Conservation (phyloP, 2,113 vertebrate species). For the Siphamia tubifer region DNA sequence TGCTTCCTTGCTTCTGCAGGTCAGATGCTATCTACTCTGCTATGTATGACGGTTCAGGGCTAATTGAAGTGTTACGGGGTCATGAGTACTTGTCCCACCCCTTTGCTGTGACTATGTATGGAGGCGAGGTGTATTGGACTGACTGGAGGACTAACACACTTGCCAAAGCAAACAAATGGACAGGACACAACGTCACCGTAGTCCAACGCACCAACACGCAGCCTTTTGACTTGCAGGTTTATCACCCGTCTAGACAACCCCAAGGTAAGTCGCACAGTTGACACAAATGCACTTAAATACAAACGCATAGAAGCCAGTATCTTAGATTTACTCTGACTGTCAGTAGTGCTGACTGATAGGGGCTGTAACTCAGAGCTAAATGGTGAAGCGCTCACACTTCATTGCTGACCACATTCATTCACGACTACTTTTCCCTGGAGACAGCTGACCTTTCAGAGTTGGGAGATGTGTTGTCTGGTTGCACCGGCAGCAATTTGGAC, state of each 20-base stretch:
- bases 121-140: constrained; percentile 97
- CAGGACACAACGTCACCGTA: constrained; percentile 93
- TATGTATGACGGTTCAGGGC: constrained; percentile 90
- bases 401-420: constrained; percentile 18
- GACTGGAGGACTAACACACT: constrained; percentile 97
- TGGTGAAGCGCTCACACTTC: background rate
- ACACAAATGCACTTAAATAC: background rate
- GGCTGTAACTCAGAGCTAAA: constrained; percentile 13
- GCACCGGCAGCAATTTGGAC: constrained; percentile 34
- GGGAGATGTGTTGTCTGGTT: constrained; percentile 22
- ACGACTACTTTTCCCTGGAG: constrained; percentile 18
- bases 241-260: constrained; percentile 95
- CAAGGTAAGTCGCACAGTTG: constrained; percentile 81
- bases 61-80: constrained; percentile 96
- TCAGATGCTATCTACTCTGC: constrained; percentile 98
- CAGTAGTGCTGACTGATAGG: background rate
- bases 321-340: background rate
- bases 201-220: constrained; percentile 98
- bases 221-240: constrained; percentile 97
- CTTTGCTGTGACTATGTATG: constrained; percentile 94
- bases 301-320: background rate
- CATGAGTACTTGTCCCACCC: constrained; percentile 97
- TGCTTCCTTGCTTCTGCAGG: constrained; percentile 69
- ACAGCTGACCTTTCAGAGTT: constrained; percentile 58
- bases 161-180: constrained; percentile 99